Base-by-base conservation (phyloP, 2,113 vertebrate genomes). In the Percina caprodes region DNA sequence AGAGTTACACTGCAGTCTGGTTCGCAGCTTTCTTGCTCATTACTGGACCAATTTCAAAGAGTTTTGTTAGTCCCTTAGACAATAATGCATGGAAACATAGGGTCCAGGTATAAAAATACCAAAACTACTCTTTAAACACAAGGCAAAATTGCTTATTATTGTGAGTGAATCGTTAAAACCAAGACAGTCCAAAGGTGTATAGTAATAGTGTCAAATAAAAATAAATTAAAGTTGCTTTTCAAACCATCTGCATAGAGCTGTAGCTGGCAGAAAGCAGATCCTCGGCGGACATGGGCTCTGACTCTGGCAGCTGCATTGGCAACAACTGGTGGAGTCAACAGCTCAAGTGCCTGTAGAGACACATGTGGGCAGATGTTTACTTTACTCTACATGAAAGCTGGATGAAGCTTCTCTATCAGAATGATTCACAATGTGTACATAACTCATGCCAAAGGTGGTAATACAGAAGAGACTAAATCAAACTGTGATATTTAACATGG, bases 191-290 rank as follows among this genome's bases (percentile, higher is more conserved):
- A 48, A 35, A 26, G 7, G 6, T 35, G 21, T 42, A 21, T 15
- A 21, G 19, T 24, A 8, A 49, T 3, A 35, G n/a, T 59, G 23
- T 5, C 16, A 30, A 76, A 48, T 58, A 0, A 0, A 42, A 35
- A 24, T 62, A 26, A 15, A 21, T 4, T 6, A 3, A 13, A 23
- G 48, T 15, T 19, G 35, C n/a, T 51, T 33, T 65, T 69, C 69
- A 55, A 5, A 93, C 99, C 98, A 96, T 99, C 97, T 16, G 95
- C 77, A 33, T 96, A 99, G n/a, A 99, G 94, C 86, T 99, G 94
- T 62, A 99, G 93, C 82, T 97, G 94, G 91, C 97, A 99, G 93
- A 99, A 97, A 0, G 98, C 98, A 26, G 97, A 94, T 21, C 98
- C 98, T 63, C 98, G 91, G 56, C 97, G 96, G 35, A 98, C 91